Evolutionary conservation across 1,140 invertebrate genomes (phyloP).

Genomic region (Palaemon carinicauda): DNA sequence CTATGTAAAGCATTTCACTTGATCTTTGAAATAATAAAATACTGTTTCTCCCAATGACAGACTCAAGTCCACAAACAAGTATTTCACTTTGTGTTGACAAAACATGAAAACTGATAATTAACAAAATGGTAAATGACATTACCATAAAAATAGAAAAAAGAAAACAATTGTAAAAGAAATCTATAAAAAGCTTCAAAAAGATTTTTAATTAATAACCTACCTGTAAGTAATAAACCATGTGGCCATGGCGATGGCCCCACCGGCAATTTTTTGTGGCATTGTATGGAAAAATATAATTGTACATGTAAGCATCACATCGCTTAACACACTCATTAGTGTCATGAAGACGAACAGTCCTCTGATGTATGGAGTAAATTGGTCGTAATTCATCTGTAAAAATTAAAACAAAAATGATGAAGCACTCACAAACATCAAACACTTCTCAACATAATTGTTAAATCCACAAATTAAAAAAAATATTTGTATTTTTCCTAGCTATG

Average conservation of each 20-base stretch:
- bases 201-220: constrained; percentile 71
- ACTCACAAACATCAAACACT: neutral
- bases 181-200: neutral
- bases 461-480: too few species aligned
- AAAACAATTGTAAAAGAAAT: neutral
- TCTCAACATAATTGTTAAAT: neutral
- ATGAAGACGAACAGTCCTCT: constrained; percentile 81
- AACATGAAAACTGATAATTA: too few species aligned
- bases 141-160: too few species aligned
- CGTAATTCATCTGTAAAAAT: constrained; percentile 52
- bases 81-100: too few species aligned
- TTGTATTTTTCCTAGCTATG: too few species aligned
- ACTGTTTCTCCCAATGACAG: too few species aligned
- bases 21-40: too few species aligned
- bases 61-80: too few species aligned
- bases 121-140: neutral
- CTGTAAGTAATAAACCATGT: constrained; percentile 93
- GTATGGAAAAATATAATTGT: constrained; percentile 94
- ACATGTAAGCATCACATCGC: constrained; percentile 93
- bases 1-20: too few species aligned
- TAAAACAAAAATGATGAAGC: neutral
- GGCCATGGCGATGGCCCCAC: constrained; percentile 82
- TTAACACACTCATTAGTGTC: constrained; percentile 81
- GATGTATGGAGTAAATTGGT: constrained; percentile 80
- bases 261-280: constrained; percentile 93